Conservation (phyloP, 2,888 invertebrate genomes). For the Mythimna lalbum region DNA sequence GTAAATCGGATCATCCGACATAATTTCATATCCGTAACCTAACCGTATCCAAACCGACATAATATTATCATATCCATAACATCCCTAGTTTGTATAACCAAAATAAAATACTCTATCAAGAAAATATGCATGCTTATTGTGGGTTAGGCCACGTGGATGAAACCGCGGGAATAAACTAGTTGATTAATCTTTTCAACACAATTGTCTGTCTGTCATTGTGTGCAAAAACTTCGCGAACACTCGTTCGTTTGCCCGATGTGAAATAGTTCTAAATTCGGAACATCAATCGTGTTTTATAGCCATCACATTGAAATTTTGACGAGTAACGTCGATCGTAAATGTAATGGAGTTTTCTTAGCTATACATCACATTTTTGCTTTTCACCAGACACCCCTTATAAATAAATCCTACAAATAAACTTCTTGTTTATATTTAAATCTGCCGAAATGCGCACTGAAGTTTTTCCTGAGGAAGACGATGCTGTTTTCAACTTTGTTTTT, state of each 20-base stretch:
- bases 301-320: slow-evolving; percentile 73
- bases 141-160: neutral
- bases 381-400: slow-evolving; percentile 60
- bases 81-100: too few species aligned
- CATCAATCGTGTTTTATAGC: slow-evolving; percentile 71
- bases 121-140: too few species aligned
- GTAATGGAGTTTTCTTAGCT: slow-evolving; percentile 60
- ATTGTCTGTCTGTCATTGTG: slow-evolving; percentile 19
- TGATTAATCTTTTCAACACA: slow-evolving; percentile 32
- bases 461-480: slow-evolving; percentile 22
- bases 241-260: slow-evolving; percentile 39
- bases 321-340: slow-evolving; percentile 69
- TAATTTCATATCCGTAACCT: too few species aligned
- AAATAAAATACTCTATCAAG: too few species aligned
- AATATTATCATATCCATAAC: too few species aligned
- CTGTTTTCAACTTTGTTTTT: slow-evolving; percentile 29
- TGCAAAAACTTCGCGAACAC: slow-evolving; percentile 47
- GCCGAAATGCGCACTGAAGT: slow-evolving; percentile 23
- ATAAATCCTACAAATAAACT: slow-evolving; percentile 53
- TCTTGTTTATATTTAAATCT: slow-evolving; percentile 54
- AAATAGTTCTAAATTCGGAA: slow-evolving; percentile 68
- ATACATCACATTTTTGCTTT: slow-evolving; percentile 40
- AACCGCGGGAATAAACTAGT: neutral
- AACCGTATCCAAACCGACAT: too few species aligned
- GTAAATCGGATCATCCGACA: too few species aligned